Conservation (phyloP, 2,888 invertebrate species). For the Cheiracanthium punctorium region DNA sequence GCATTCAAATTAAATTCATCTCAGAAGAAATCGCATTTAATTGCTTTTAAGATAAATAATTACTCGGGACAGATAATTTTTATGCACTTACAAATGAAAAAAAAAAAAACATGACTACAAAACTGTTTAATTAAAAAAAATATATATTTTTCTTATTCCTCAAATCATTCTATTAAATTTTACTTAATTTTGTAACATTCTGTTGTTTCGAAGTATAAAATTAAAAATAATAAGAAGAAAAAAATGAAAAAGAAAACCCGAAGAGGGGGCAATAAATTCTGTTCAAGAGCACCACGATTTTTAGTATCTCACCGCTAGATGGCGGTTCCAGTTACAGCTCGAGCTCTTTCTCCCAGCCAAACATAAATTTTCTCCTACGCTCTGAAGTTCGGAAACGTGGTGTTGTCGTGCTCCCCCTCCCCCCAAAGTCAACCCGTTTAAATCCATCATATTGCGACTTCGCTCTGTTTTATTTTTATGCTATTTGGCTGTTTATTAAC, state of each 20-base stretch:
- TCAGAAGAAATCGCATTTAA: too few relatives aligned
- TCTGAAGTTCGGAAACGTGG: not conserved
- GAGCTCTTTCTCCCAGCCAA: conserved; percentile 15
- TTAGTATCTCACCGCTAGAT: conserved; percentile 50
- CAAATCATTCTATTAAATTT: not conserved
- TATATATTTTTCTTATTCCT: too few relatives aligned
- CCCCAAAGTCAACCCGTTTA: not conserved
- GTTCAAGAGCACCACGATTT: not conserved
- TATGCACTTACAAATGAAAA: too few relatives aligned
- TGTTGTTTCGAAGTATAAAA: not conserved
- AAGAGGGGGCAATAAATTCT: not conserved
- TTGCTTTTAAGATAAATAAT: too few relatives aligned
- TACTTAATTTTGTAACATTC: not conserved
- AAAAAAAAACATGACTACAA: too few relatives aligned
- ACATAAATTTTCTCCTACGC: conserved; percentile 22
- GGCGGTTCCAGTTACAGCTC: conserved; percentile 46
- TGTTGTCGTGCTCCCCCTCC: not conserved
- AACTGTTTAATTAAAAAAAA: too few relatives aligned
- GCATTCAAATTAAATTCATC: too few relatives aligned
- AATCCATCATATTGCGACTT: not conserved
- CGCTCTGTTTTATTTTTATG: not conserved
- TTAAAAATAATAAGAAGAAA: not conserved
- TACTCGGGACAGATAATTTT: too few relatives aligned
- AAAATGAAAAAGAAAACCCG: not conserved
- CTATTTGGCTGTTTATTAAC: not conserved